Conservation (phyloP, 2,888 invertebrate genomes). For the Chymomyza amoena region DNA sequence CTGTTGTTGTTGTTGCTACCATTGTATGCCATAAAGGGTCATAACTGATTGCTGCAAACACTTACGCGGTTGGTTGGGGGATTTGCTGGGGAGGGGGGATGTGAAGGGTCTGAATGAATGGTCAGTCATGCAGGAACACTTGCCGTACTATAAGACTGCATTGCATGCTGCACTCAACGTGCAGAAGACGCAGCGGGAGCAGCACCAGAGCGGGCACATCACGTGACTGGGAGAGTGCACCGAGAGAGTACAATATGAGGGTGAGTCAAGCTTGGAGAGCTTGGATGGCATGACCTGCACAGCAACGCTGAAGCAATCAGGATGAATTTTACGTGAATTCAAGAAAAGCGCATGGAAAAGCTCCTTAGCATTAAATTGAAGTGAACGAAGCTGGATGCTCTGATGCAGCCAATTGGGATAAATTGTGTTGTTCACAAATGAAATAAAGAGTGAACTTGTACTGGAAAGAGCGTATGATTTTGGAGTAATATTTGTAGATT, state of each 20-base stretch:
- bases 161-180: conserved; percentile 6
- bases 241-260: neutral
- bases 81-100: neutral
- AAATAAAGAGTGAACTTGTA: neutral
- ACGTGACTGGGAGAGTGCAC: neutral
- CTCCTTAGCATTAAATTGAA: neutral
- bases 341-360: neutral
- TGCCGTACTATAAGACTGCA: conserved; percentile 16
- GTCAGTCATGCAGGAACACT: conserved; percentile 4
- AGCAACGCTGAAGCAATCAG: neutral
- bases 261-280: neutral
- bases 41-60: conserved; percentile 71
- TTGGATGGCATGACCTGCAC: neutral
- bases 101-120: neutral
- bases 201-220: neutral
- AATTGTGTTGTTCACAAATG: neutral
- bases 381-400: neutral
- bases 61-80: conserved; percentile 38
- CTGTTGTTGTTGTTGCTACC: conserved; percentile 17
- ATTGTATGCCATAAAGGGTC: conserved; percentile 38
- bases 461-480: too few species aligned
- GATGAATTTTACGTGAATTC: neutral
- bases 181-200: conserved; percentile 6
- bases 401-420: neutral
- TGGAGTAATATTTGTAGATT: too few species aligned